A percentile compares a stretch with the other conserved stretches of the same genome.
Evolutionary conservation across 2,113 vertebrate species (phyloP).

Genomic region (Zosterops lateralis): DNA sequence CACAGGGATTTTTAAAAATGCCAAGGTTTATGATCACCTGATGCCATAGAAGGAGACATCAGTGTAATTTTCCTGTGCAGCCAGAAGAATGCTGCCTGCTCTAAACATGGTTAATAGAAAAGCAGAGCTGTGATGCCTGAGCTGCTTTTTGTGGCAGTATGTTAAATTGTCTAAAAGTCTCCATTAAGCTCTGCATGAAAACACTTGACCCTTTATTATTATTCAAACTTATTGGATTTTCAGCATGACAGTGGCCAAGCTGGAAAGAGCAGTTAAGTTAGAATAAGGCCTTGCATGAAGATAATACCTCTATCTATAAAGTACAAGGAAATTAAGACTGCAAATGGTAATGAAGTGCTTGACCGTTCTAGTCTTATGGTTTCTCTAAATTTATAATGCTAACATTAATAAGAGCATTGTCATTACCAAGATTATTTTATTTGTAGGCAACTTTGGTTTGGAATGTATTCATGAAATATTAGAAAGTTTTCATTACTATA

Average conservation of each 20-base stretch:
- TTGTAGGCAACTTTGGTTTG: not conserved
- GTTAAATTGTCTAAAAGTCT: not conserved
- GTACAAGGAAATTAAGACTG: not conserved
- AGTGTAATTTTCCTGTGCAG: not conserved
- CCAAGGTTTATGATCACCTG: not conserved
- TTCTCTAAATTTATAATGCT: not conserved
- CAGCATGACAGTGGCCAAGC: not conserved
- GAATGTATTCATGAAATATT: not conserved
- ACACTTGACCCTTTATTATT: conserved; percentile 11
- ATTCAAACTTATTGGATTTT: not conserved
- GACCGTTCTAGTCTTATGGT: not conserved
- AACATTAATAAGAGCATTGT: not conserved
- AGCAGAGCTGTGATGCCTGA: not conserved
- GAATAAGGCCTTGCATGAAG: not conserved
- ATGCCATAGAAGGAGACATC: not conserved
- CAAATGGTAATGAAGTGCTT: not conserved
- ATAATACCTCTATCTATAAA: not conserved
- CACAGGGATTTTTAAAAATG: not conserved
- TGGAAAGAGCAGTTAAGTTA: not conserved
- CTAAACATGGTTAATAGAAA: not conserved
- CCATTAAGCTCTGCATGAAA: not conserved
- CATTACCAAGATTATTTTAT: not conserved
- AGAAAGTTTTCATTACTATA: not conserved
- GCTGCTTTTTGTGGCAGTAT: not conserved
- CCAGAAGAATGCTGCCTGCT: not conserved